A percentile compares a stretch with the other conserved stretches of the same genome.
Evolutionary conservation across 2,113 vertebrate species (phyloP).

Genomic region (Macroglossus sobrinus): DNA sequence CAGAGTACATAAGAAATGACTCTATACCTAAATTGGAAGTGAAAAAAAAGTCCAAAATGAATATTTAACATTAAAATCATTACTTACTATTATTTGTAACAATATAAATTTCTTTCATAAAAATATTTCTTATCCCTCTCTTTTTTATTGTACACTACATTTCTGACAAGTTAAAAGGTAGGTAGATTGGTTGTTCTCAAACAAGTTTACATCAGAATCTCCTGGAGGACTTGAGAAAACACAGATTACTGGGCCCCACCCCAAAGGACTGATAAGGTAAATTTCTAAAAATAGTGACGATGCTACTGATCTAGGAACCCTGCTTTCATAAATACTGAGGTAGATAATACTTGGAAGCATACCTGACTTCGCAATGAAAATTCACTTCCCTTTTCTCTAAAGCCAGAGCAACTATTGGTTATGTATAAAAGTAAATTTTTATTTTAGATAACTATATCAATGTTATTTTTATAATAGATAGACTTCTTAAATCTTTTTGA

Average conservation of each 20-base stretch:
- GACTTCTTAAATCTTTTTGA: neutral
- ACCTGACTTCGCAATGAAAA: neutral
- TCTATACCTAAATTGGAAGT: slow-evolving; percentile 87
- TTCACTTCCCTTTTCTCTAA: neutral
- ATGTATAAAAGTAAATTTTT: neutral
- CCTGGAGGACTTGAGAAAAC: neutral
- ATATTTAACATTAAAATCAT: neutral
- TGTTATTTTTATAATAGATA: neutral
- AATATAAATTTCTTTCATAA: neutral
- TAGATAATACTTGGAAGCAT: neutral
- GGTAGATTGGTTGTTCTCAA: neutral
- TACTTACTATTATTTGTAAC: neutral
- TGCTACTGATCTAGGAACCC: neutral
- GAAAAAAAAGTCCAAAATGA: neutral
- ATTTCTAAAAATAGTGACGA: neutral
- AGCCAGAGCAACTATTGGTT: neutral
- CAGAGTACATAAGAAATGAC: slow-evolving; percentile 97
- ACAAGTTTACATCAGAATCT: neutral
- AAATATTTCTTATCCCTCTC: neutral
- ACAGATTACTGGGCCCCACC: neutral
- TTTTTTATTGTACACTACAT: neutral
- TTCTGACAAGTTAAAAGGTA: neutral
- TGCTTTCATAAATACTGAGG: neutral
- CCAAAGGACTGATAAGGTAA: fast-evolving
- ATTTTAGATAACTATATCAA: neutral